phyloP scores from a whole-genome alignment of 2,113 vertebrate genomes.

The Archilochus colubris region DNA sequence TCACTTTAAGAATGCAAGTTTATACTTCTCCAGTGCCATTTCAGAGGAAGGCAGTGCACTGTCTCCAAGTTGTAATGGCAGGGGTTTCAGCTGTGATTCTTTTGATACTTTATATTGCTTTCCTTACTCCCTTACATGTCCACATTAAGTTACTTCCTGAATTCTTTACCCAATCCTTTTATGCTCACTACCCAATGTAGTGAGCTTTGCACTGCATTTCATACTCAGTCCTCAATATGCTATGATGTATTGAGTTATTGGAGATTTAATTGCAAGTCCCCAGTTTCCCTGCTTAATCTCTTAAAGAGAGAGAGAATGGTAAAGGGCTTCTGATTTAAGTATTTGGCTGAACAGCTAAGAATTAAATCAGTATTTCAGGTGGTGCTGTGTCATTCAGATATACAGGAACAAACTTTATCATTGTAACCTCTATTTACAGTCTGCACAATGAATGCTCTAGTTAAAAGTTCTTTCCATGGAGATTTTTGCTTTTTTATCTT shows the following conservation, averaged over 20 bases:
- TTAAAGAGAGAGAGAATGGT: neutral
- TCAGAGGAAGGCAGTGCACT: neutral
- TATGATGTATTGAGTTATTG: neutral
- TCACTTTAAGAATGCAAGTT: neutral
- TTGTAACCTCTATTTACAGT: slow-evolving; percentile 5
- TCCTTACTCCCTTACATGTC: accelerated
- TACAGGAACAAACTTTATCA: neutral
- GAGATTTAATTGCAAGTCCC: neutral
- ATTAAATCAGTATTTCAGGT: neutral
- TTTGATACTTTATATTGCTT: neutral
- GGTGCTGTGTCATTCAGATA: neutral
- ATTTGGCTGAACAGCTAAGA: neutral
- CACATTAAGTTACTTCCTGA: neutral
- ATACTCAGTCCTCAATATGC: neutral
- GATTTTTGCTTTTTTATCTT: slow-evolving; percentile 12
- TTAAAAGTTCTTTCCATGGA: neutral
- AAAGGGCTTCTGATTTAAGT: neutral
- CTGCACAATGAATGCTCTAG: neutral
- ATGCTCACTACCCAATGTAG: too few relatives aligned
- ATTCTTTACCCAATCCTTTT: neutral
- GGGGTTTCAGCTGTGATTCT: neutral
- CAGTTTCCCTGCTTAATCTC: neutral
- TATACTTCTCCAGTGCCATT: neutral
- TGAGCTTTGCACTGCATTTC: neutral
- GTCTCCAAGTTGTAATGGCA: neutral